A percentile compares a stretch with the other conserved stretches of the same genome.
These are phyloP conservation scores for Babyrousa celebensis DNA, from an alignment of 2,797 vertebrate species.

Conservation along the genomic window DNA sequence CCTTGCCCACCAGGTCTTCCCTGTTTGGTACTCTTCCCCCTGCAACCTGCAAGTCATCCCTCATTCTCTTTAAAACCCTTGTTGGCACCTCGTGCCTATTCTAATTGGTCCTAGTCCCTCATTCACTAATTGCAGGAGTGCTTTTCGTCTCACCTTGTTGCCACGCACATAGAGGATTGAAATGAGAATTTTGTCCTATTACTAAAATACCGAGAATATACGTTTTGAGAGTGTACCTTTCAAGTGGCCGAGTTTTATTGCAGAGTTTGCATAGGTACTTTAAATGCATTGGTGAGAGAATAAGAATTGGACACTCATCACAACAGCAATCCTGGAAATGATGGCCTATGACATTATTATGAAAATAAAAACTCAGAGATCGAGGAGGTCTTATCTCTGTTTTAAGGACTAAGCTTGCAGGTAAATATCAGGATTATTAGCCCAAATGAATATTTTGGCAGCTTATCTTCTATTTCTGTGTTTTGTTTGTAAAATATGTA, in stretches of 20 bases:
- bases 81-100: constrained; percentile 38
- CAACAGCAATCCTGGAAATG: constrained; percentile 32
- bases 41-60: constrained; percentile 36
- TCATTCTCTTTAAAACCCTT: constrained; percentile 55
- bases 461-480: not conserved
- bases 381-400: constrained; percentile 30
- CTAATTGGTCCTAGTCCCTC: constrained; percentile 55
- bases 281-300: constrained; percentile 44
- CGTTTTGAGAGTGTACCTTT: constrained; percentile 14
- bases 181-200: constrained; percentile 18
- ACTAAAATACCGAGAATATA: constrained; percentile 66
- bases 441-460: constrained; percentile 50
- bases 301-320: not conserved
- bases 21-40: constrained; percentile 52
- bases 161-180: constrained; percentile 33
- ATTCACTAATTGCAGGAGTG: constrained; percentile 36
- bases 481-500: constrained; percentile 53
- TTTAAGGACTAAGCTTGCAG: constrained; percentile 57
- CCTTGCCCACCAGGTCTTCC: constrained; percentile 15
- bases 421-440: constrained; percentile 71
- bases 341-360: not conserved
- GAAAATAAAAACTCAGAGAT: constrained; percentile 63
- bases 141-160: not conserved
- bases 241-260: constrained; percentile 21
- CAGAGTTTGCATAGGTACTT: constrained; percentile 1